These are phyloP conservation scores for Cerastoderma edule DNA, from an alignment of 2,888 invertebrate genomes.

Conservation along the genomic window DNA sequence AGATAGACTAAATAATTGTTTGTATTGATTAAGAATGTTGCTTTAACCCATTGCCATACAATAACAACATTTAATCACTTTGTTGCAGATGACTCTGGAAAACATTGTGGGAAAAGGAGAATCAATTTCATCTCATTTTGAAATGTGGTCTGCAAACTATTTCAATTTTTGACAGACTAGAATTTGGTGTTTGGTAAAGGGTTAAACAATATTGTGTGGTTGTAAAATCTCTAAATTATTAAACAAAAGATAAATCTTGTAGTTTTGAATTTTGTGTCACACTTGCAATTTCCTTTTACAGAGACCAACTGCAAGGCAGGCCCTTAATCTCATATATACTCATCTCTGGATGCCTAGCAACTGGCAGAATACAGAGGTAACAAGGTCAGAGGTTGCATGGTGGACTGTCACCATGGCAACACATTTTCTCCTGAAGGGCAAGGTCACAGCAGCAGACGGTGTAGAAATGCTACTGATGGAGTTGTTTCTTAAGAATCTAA, in stretches of 20 bases:
- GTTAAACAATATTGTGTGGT: neutral
- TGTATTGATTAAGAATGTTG: too few relatives aligned
- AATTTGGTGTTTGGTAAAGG: neutral
- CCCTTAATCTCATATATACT: slow-evolving; percentile 68
- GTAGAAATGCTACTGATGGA: neutral
- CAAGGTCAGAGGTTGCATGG: slow-evolving; percentile 48
- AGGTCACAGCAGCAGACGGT: neutral
- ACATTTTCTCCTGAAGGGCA: slow-evolving; percentile 38
- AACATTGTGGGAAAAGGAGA: slow-evolving; percentile 9
- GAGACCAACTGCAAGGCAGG: slow-evolving; percentile 69
- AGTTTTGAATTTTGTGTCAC: neutral
- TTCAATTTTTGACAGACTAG: too few relatives aligned
- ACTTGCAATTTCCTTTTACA: slow-evolving; percentile 41
- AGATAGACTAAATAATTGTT: too few relatives aligned
- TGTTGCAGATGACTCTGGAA: neutral
- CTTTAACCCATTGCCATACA: too few relatives aligned
- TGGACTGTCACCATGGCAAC: slow-evolving; percentile 49
- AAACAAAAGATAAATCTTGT: neutral
- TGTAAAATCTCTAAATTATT: neutral
- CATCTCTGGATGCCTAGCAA: slow-evolving; percentile 66
- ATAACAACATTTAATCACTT: too few relatives aligned
- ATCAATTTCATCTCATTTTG: neutral
- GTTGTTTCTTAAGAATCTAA: neutral
- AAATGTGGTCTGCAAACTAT: too few relatives aligned
- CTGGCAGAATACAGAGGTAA: slow-evolving; percentile 46